These are phyloP conservation scores for Drosophila varians DNA, from an alignment of 1,140 invertebrate species.

Conservation along the genomic window DNA sequence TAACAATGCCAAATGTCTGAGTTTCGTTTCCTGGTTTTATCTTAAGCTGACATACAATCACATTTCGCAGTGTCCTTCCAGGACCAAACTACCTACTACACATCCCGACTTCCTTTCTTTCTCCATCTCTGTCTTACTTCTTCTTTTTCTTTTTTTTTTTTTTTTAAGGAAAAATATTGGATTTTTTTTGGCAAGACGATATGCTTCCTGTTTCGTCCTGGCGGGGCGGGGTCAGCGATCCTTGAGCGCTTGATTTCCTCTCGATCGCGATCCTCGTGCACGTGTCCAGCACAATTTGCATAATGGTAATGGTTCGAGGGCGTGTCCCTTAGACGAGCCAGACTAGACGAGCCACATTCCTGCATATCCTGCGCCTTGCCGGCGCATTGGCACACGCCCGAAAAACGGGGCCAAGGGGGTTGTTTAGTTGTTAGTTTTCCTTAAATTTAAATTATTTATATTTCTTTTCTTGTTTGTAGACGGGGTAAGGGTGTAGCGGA, in stretches of 20 bases:
- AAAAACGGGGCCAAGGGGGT: slow-evolving; percentile 17
- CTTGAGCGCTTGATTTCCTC: slow-evolving; percentile 2
- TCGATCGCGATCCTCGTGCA: slow-evolving; percentile 31
- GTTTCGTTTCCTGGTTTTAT: slow-evolving; percentile 70
- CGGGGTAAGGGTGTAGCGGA: slow-evolving; percentile 60
- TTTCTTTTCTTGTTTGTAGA: neutral
- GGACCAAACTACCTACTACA: slow-evolving; percentile 26
- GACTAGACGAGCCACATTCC: slow-evolving; percentile 37
- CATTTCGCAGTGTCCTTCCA: slow-evolving; percentile 69
- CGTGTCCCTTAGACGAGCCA: slow-evolving; percentile 58
- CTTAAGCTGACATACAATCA: slow-evolving; percentile 81
- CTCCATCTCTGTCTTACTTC: slow-evolving; percentile 9
- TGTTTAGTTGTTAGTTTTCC: neutral
- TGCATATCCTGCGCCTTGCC: slow-evolving; percentile 29
- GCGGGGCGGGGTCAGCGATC: slow-evolving; percentile 29
- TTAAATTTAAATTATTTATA: neutral
- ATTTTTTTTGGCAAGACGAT: slow-evolving; percentile 35
- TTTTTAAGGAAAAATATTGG: slow-evolving; percentile 65
- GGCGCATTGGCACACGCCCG: slow-evolving; percentile 55
- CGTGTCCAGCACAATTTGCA: slow-evolving; percentile 65
- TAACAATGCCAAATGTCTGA: slow-evolving; percentile 46
- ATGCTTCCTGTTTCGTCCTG: slow-evolving; percentile 44
- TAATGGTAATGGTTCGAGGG: slow-evolving; percentile 38
- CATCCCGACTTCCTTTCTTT: neutral
- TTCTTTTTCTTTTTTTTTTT: slow-evolving; percentile 7